A percentile compares a stretch with the other conserved stretches of the same genome.
Evolutionary conservation across 2,797 vertebrate species (phyloP).

Genomic region (Sebastolobus altivelis): DNA sequence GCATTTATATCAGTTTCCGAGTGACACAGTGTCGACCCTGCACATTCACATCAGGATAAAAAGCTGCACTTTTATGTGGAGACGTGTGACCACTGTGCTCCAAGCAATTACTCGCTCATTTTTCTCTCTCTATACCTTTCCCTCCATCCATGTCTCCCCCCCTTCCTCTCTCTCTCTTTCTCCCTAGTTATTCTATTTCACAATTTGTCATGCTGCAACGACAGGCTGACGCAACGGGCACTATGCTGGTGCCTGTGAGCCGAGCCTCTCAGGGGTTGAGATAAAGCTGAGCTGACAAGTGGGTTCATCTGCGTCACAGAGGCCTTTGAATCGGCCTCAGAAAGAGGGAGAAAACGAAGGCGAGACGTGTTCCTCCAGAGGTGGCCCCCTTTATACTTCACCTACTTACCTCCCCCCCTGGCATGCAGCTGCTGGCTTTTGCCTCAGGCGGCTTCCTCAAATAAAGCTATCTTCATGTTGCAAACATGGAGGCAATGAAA

Average conservation of each 20-base stretch:
- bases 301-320: constrained; percentile 72
- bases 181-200: constrained; percentile 53
- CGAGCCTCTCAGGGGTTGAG: constrained; percentile 65
- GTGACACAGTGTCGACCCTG: not conserved
- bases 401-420: constrained; percentile 35
- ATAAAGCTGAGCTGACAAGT: constrained; percentile 78
- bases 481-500: not conserved
- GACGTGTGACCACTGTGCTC: not conserved
- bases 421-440: constrained; percentile 54
- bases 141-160: not conserved
- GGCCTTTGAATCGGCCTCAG: constrained; percentile 59
- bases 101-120: constrained; percentile 16
- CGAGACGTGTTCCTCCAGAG: constrained; percentile 49
- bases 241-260: constrained; percentile 70
- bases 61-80: not conserved
- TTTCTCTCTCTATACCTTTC: constrained; percentile 3
- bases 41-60: not conserved
- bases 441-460: constrained; percentile 34
- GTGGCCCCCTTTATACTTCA: constrained; percentile 54
- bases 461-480: constrained; percentile 5
- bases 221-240: constrained; percentile 58
- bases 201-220: constrained; percentile 73
- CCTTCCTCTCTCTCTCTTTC: not conserved
- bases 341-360: constrained; percentile 31
- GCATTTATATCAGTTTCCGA: not conserved